Base-by-base conservation (phyloP, 2,113 vertebrate species). In the Oryzias curvinotus region DNA sequence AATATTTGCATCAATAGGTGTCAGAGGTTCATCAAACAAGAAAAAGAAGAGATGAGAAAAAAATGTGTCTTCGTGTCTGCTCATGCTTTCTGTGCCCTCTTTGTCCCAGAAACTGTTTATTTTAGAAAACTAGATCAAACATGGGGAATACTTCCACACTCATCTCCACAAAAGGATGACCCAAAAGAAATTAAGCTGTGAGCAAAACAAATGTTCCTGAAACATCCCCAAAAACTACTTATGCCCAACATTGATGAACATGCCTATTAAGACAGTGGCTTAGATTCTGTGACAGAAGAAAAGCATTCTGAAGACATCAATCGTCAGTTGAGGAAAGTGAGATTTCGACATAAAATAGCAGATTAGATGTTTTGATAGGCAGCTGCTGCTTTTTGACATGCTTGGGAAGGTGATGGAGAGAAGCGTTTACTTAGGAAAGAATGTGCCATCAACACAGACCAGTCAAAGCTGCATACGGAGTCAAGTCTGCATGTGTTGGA, bases 401-500 rank as follows among this genome's bases (percentile, higher is more conserved):
- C 67, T 25, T 26, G 62, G 59, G 64, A 75, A 87, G 71, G 88
- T 85, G 87, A 80, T 74, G 73, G 82, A 77, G 90, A 89, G 81
- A 67, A 82, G 80, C 88, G 86, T 89, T 88, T 88, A 89, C 77
- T 75, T 75, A 65, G 48, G 52, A 62, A 75, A 75, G 78, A 87
- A 84, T 84, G 75, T 82, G 65, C 77, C 64, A 48, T 52, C 30
- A 75, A 73, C 50, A 36, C 53, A 62, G 72, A 65, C 61, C 58
- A 52, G 46, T 63, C 30, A 13, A 49, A 44, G 52, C 51, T 48
- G 14, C 52, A 41, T 65, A 21, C 25, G 47, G 51, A 25, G 13
- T 12, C 8, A 30, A 23, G 8, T 7, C 21, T 18, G 54, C 15
- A 41, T 16, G 42, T 14, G 1, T 48, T 48, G 61, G 43, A 52